Conservation (phyloP, 1,140 invertebrate species). For the Papilio polytes region DNA sequence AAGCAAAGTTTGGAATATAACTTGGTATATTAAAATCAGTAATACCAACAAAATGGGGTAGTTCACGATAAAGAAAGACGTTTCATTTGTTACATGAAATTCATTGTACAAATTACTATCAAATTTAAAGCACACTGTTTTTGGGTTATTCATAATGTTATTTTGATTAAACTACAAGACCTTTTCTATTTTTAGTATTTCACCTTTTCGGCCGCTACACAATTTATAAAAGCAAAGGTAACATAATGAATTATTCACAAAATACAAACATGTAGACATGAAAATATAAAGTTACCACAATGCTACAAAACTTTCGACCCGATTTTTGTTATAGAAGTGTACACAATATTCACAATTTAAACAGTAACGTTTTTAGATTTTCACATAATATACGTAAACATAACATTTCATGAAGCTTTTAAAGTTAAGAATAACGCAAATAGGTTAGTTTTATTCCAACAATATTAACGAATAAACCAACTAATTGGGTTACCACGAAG, state of each 20-base stretch:
- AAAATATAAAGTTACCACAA: conserved; percentile 18
- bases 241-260: conserved; percentile 18
- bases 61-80: not conserved
- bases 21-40: not conserved
- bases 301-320: not conserved
- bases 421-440: not conserved
- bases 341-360: not conserved
- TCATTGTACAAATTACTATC: not conserved
- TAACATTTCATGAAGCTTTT: not conserved
- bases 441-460: too few species aligned
- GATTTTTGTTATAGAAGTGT: conserved; percentile 15
- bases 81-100: not conserved
- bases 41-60: not conserved
- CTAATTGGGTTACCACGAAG: too few species aligned
- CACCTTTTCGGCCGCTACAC: not conserved
- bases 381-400: not conserved
- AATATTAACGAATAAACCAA: too few species aligned
- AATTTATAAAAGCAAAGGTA: conserved; percentile 7
- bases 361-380: not conserved
- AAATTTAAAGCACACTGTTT: not conserved
- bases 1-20: too few species aligned
- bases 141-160: too few species aligned
- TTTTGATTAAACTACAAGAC: not conserved
- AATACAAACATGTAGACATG: conserved; percentile 3
- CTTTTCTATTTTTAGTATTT: not conserved